Evolutionary conservation across 2,888 invertebrate genomes (phyloP).

Genomic region (Macrosiphum euphorbiae): DNA sequence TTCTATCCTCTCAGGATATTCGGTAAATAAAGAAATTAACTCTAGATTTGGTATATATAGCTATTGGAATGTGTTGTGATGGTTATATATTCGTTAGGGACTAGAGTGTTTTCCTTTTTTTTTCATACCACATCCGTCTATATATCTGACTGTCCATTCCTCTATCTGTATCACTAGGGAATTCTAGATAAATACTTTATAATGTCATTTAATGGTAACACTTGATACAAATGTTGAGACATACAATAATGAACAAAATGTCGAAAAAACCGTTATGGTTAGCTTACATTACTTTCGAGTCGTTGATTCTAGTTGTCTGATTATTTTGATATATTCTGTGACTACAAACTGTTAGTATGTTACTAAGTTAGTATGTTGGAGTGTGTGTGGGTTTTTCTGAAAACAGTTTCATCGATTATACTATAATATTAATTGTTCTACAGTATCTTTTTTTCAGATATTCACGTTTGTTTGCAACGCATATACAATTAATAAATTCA

Average conservation of each 20-base stretch:
- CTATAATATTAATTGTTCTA: neutral
- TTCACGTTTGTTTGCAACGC: neutral
- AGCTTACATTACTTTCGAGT: neutral
- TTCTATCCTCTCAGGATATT: neutral
- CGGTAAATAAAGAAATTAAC: neutral
- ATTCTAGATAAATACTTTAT: conserved; percentile 2
- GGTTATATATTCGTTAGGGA: neutral
- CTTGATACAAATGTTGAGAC: neutral
- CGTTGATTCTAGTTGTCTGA: neutral
- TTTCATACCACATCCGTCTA: neutral
- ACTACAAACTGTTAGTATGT: neutral
- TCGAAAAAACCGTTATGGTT: neutral
- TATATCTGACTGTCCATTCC: neutral
- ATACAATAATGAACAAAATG: neutral
- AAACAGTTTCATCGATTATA: neutral
- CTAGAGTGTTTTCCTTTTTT: neutral
- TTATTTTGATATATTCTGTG: neutral
- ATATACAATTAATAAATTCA: neutral
- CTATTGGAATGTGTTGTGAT: neutral
- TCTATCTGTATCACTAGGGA: neutral
- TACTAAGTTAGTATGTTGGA: neutral
- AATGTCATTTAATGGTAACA: neutral
- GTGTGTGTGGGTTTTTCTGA: neutral
- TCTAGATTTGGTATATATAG: neutral
- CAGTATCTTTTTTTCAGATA: neutral